A percentile compares a stretch with the other conserved stretches of the same genome.
phyloP scores from a whole-genome alignment of 2,113 vertebrate genomes.

The Alaudala cheleensis region DNA sequence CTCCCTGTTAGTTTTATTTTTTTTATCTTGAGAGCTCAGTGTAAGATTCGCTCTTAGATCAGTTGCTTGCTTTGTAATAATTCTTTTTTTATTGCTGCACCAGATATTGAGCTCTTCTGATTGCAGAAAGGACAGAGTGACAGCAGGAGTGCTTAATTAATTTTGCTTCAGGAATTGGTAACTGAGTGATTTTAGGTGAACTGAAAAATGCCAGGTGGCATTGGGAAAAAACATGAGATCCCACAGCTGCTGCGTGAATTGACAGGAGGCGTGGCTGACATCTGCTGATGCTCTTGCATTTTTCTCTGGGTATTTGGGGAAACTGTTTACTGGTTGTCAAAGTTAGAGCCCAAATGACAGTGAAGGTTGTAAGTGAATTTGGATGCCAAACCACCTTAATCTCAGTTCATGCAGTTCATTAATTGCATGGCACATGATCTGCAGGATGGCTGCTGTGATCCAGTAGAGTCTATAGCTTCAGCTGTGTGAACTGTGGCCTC shows the following conservation, averaged over 20 bases:
- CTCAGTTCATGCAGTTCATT: too few relatives aligned
- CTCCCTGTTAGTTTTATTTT: not conserved
- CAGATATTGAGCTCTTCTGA: slow-evolving; percentile 42
- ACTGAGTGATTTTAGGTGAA: slow-evolving; percentile 53
- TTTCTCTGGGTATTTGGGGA: not conserved
- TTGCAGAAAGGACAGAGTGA: slow-evolving; percentile 42
- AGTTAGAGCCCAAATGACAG: not conserved
- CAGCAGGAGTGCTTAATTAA: slow-evolving; percentile 59
- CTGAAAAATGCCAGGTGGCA: slow-evolving; percentile 46
- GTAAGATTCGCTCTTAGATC: not conserved
- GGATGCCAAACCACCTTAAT: not conserved
- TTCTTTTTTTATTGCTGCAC: not conserved
- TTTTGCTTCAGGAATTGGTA: slow-evolving; percentile 53
- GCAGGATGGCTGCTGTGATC: not conserved
- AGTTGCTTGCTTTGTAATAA: slow-evolving; percentile 23
- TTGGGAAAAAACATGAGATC: slow-evolving; percentile 31
- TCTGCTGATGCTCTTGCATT: not conserved
- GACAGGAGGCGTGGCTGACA: not conserved
- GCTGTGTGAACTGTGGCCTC: not conserved
- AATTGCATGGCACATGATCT: accelerated
- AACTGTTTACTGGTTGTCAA: not conserved
- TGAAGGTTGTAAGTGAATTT: not conserved
- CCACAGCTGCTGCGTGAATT: slow-evolving; percentile 32
- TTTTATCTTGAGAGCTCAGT: not conserved
- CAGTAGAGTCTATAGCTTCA: not conserved